Conservation (phyloP, 2,888 invertebrate species). For the Pterostichus madidus region DNA sequence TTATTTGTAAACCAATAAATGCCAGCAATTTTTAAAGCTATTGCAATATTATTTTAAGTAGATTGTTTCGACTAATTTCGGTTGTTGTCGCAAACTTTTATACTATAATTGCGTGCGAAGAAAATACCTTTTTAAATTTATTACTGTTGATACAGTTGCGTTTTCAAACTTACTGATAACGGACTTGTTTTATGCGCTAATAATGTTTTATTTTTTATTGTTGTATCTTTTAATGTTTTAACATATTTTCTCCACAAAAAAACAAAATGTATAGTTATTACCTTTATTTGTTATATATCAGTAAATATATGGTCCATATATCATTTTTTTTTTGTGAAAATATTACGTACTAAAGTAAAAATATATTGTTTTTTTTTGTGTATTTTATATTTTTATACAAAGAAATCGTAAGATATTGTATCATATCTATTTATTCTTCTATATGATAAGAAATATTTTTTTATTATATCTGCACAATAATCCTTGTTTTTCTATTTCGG, state of each 20-base stretch:
- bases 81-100: constrained; percentile 42
- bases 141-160: constrained; percentile 18
- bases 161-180: constrained; percentile 39
- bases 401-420: too few species aligned
- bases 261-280: neutral
- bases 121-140: constrained; percentile 36
- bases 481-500: too few species aligned
- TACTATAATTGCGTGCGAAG: constrained; percentile 29
- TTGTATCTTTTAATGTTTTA: constrained; percentile 10
- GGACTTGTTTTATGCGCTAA: constrained; percentile 14
- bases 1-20: constrained; percentile 49
- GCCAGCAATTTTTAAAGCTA: constrained; percentile 35
- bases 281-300: neutral
- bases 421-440: too few species aligned
- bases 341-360: too few species aligned
- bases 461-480: too few species aligned
- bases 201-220: constrained; percentile 34
- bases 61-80: constrained; percentile 48
- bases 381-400: too few species aligned
- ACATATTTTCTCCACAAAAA: neutral
- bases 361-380: too few species aligned
- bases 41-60: constrained; percentile 41
- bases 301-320: neutral
- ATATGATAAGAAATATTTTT: too few species aligned
- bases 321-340: too few species aligned